A percentile compares a stretch with the other conserved stretches of the same genome.
Conservation (phyloP, 2,888 invertebrate genomes). For the Zele albiditarsus region DNA sequence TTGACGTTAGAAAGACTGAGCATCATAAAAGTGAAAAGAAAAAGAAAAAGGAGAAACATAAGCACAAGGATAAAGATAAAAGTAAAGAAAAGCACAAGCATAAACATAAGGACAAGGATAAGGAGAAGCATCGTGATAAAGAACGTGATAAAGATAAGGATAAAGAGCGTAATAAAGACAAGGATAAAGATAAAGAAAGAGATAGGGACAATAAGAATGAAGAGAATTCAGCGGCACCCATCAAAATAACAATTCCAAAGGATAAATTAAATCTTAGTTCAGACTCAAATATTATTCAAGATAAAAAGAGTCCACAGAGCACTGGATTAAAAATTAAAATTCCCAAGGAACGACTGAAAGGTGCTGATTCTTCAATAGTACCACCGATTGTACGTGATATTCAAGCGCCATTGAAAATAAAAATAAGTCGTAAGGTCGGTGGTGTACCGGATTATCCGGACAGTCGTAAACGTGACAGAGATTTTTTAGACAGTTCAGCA, state of each 20-base stretch:
- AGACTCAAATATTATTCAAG: conserved; percentile 56
- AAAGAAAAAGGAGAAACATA: conserved; percentile 86
- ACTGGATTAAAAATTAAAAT: conserved; percentile 86
- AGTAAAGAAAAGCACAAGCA: conserved; percentile 70
- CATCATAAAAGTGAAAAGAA: conserved; percentile 79
- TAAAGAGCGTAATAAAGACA: conserved; percentile 64
- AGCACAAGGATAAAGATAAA: conserved; percentile 84
- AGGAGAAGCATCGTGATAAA: conserved; percentile 80
- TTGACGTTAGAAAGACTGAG: conserved; percentile 53
- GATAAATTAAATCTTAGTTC: conserved; percentile 74
- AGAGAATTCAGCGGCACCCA: conserved; percentile 74
- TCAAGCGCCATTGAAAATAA: conserved; percentile 79
- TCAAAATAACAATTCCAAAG: conserved; percentile 78
- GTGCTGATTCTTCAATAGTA: conserved; percentile 35
- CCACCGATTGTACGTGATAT: conserved; percentile 63
- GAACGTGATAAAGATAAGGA: conserved; percentile 84
- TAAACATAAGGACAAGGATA: conserved; percentile 59
- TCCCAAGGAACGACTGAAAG: conserved; percentile 82
- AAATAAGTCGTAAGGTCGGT: conserved; percentile 79
- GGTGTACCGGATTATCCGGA: conserved; percentile 49
- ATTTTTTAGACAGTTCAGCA: conserved; percentile 57
- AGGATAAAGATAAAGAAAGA: conserved; percentile 62
- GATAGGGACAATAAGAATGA: conserved; percentile 87
- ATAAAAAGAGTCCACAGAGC: conserved; percentile 62
- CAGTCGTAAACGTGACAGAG: conserved; percentile 39